phyloP scores from a whole-genome alignment of 2,888 invertebrate genomes.

The Aphidius colemani region DNA sequence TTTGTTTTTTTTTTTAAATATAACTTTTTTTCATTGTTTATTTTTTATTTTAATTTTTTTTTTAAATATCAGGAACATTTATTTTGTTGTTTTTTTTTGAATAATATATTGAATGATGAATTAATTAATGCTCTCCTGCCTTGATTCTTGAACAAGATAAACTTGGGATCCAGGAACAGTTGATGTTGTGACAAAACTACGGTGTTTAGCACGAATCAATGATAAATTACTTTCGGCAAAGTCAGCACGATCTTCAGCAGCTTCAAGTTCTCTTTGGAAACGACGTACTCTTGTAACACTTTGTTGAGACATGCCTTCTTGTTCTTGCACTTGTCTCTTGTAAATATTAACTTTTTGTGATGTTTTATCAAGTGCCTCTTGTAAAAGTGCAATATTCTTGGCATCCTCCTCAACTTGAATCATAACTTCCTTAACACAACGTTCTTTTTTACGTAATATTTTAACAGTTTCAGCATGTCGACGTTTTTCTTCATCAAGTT shows the following conservation, averaged over 20 bases:
- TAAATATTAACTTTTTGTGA: conserved; percentile 87
- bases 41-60: too few species aligned
- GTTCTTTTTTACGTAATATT: conserved; percentile 97
- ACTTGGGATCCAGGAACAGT: conserved; percentile 90
- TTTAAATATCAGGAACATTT: too few species aligned
- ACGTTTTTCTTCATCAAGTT: conserved; percentile 95
- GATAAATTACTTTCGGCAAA: conserved; percentile 92
- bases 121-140: conserved; percentile 38
- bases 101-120: conserved; percentile 16
- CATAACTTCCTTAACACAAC: conserved; percentile 92
- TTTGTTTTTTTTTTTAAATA: background rate
- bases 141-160: conserved; percentile 87
- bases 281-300: conserved; percentile 94
- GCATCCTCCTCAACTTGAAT: conserved; percentile 96
- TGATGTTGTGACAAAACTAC: conserved; percentile 94
- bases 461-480: conserved; percentile 97
- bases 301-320: conserved; percentile 91
- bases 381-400: conserved; percentile 90
- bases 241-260: conserved; percentile 96
- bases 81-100: conserved; percentile 27
- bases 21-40: too few species aligned
- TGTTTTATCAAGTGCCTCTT: conserved; percentile 87
- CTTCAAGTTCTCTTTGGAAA: conserved; percentile 97
- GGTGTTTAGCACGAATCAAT: conserved; percentile 96
- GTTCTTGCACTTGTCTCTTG: conserved; percentile 95